Evolutionary conservation across 2,797 vertebrate genomes (phyloP), one percentile per base, ranked within the genome.

Genomic region (Poecilia velifera): DNA sequence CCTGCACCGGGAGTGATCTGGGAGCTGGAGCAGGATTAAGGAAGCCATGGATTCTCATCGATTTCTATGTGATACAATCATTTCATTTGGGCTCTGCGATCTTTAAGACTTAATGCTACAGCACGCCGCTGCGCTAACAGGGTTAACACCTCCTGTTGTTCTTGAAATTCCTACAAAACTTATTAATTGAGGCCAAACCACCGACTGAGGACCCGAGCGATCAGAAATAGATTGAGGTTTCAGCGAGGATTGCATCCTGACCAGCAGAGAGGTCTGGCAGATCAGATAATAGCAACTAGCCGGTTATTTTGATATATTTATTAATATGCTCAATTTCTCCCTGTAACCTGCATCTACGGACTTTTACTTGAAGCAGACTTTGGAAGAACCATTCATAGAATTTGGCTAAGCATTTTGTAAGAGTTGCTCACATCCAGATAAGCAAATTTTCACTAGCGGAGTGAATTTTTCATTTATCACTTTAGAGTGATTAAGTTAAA

Each of bases 61-160:
- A 96, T 96, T 96, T 96, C 94, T 93, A 95, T 95, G 95, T 94
- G 95, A 96, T 96, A 95, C 95, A 95, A 96, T 96, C 95, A 96
- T 95, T 96, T 95, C 92, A 95, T 96, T 95, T 95, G 93, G 86
- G 82, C 91, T 94, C 91, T 53, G 49, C 93, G 93, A 95, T 96
- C 94, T 93, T 96, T 53, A 25, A 53, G 49, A 88, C 86, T 81
- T 86, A 81, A 89, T 89, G 89, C 90, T 88, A 66, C 84, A 91
- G 90, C 91, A 93, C 81, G 87, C 87, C 83, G 86, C 84, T 89
- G 78, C 20, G 41, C 90, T 92, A 94, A 94, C 88, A 73, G 91
- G 93, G 94, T 96, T 94, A 93, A 94, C 94, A 92, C 91, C 90
- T 90, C 79, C 84, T 92, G 92, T 93, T 95, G 93, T 93, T 93